Evolutionary conservation across 1,140 invertebrate species (phyloP).

Genomic region (Heliconius nattereri): DNA sequence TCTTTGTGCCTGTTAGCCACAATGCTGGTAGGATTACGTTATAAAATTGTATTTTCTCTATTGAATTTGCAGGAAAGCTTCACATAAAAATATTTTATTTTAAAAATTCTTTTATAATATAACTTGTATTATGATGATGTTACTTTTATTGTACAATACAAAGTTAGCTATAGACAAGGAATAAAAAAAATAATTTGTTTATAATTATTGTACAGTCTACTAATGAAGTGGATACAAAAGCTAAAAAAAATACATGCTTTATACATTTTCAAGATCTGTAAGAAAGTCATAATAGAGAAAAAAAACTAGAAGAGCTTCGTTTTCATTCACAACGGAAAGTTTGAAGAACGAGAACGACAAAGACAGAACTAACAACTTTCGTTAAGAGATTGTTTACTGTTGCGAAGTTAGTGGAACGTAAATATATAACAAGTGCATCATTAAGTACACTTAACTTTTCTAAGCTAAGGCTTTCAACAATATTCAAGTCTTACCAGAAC

Average conservation of each 20-base stretch:
- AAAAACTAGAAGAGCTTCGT: background rate
- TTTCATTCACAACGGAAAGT: background rate
- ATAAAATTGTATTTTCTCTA: background rate
- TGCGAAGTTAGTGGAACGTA: background rate
- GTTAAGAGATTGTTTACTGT: background rate
- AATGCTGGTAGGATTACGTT: background rate
- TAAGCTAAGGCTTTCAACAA: background rate
- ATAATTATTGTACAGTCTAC: background rate
- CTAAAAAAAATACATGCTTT: background rate
- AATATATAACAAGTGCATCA: constrained; percentile 6
- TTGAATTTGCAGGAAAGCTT: background rate
- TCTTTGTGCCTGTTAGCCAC: background rate
- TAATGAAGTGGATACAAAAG: background rate
- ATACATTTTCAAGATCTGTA: background rate
- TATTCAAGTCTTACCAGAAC: background rate
- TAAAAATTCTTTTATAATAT: background rate
- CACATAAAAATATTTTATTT: background rate
- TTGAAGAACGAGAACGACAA: constrained; percentile 4
- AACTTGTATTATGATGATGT: background rate
- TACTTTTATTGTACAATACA: background rate
- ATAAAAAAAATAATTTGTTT: background rate
- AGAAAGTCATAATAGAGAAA: background rate
- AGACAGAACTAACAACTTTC: background rate
- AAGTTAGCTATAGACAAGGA: too few relatives aligned
- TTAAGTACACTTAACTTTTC: background rate